Evolutionary conservation across 2,888 invertebrate species (phyloP), one percentile per base, ranked within the genome.

Genomic region (Luffia ferchaultella): DNA sequence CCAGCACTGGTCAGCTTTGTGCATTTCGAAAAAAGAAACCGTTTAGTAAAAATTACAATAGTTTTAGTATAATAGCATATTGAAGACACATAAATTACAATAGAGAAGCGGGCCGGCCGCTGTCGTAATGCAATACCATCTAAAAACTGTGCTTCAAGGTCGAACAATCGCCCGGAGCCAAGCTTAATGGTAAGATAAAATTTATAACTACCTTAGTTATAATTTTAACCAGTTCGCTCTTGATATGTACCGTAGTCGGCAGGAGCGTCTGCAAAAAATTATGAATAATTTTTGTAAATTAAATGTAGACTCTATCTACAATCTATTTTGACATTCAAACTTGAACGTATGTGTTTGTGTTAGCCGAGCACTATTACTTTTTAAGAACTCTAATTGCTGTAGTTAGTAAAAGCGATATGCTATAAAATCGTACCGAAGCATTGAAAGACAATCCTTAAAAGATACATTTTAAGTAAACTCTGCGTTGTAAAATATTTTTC

Each of bases 191-290:
- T 65, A 58, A 63, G 64, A 69, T 68, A 63, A 66, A 68, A 66
- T 68, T 66, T 68, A 71, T 68, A 70, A 70, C 66, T 68, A 71
- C 67, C 60, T 61, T 67, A 64, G 59, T 63, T 62, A 63, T 65
- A 63, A 69, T 70, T 68, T 60, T 57, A 60, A 67, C 64, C 61
- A 62, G 64, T 63, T 58, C 53, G 49, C 46, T 50, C 42, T 47
- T 47, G 43, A 53, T 55, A 55, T 51, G 52, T 55, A 48, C 50
- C 52, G 47, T 43, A 50, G 49, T 46, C 20, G 44, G 43, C 42
- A 19, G 61, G 56, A 60, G 16, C 42, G 58, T 55, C 18, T 19
- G 53, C 53, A 58, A 47, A 53, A 52, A 2, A 43, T 3, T n/a
- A 2, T 16, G n/a, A n/a, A n/a, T n/a, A n/a, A n/a, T n/a, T n/a